Evolutionary conservation across 2,888 invertebrate species (phyloP).

Genomic region (Drosophila rellima): DNA sequence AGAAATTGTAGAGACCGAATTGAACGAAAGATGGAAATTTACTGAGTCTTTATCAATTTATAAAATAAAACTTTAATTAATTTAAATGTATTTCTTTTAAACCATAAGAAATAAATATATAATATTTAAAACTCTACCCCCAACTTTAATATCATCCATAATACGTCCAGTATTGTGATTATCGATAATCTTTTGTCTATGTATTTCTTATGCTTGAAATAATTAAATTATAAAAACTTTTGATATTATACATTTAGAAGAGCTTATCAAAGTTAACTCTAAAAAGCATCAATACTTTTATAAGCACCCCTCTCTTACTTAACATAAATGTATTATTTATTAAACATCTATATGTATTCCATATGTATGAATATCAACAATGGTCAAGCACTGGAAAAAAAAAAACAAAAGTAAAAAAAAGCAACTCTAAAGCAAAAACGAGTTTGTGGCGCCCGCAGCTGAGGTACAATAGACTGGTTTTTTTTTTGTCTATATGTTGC

Average conservation of each 20-base stretch:
- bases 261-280: too few relatives aligned
- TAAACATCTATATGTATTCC: conserved; percentile 1
- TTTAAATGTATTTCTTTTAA: not conserved
- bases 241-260: too few relatives aligned
- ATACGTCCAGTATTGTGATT: too few relatives aligned
- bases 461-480: conserved; percentile 65
- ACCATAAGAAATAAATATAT: not conserved
- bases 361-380: conserved; percentile 9
- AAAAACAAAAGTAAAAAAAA: conserved; percentile 19
- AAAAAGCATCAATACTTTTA: not conserved
- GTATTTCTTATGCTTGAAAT: not conserved
- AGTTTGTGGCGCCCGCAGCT: conserved; percentile 56
- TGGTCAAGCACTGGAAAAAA: conserved; percentile 27
- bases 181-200: too few relatives aligned
- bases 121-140: too few relatives aligned
- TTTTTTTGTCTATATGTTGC: conserved; percentile 21
- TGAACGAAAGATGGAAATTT: not conserved
- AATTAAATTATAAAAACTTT: not conserved
- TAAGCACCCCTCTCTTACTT: not conserved
- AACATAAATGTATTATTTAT: conserved; percentile 11
- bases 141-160: too few relatives aligned
- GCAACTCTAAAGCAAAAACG: conserved; percentile 41
- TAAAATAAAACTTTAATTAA: not conserved
- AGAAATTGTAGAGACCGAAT: not conserved
- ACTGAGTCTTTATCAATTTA: not conserved